phyloP scores from a whole-genome alignment of 2,888 invertebrate species.

The Drosophila nigricruria region DNA sequence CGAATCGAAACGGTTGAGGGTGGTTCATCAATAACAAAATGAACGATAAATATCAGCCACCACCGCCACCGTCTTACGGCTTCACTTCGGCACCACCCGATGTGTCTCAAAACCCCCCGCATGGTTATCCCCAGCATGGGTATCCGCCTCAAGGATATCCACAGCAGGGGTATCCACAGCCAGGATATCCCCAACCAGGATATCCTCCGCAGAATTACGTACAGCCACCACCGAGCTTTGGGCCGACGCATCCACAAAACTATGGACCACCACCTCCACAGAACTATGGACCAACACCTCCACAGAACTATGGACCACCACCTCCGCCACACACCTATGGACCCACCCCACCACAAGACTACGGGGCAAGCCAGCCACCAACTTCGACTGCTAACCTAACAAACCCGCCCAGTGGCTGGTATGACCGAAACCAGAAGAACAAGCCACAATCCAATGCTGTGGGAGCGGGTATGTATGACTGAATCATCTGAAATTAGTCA shows the following conservation, averaged over 20 bases:
- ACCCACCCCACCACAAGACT: constrained; percentile 30
- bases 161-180: constrained; percentile 12
- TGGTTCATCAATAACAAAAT: constrained; percentile 25
- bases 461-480: constrained; percentile 48
- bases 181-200: constrained; percentile 27
- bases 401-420: constrained; percentile 45
- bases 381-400: not conserved
- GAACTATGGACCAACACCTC: constrained; percentile 21
- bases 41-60: constrained; percentile 58
- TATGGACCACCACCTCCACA: constrained; percentile 25
- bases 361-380: constrained; percentile 24
- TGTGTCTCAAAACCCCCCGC: constrained; percentile 1
- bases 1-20: constrained; percentile 4
- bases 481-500: constrained; percentile 22
- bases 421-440: constrained; percentile 41
- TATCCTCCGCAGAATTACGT: constrained; percentile 37
- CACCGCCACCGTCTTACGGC: constrained; percentile 31
- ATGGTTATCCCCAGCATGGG: constrained; percentile 21
- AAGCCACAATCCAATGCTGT: constrained; percentile 64
- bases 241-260: constrained; percentile 27
- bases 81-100: constrained; percentile 34
- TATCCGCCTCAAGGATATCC: constrained; percentile 37
- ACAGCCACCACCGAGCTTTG: constrained; percentile 9
- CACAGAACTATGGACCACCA: constrained; percentile 30
- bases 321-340: constrained; percentile 24